Percentiles rank a stretch among this genome's conserved stretches.
These are phyloP conservation scores for Lindbergichthys nudifrons DNA, from an alignment of 2,797 vertebrate genomes.

Conservation along the genomic window DNA sequence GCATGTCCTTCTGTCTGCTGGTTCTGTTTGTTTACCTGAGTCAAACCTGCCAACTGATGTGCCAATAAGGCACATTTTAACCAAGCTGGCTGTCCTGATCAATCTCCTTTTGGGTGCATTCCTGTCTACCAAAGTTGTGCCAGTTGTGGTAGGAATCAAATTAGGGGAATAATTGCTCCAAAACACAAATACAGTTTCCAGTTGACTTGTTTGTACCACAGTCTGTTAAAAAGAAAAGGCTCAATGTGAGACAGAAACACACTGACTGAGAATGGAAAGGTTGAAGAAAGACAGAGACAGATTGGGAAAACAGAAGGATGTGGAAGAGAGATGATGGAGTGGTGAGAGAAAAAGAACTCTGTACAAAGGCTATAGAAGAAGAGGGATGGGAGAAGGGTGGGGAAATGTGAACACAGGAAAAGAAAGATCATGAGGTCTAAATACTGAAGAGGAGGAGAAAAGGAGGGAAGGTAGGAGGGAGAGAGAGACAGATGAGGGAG, in stretches of 20 bases:
- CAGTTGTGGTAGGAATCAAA: neutral
- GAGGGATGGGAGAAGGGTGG: neutral
- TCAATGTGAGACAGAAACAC: conserved; percentile 4
- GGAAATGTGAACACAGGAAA: conserved; percentile 25
- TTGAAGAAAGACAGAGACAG: neutral
- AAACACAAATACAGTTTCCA: conserved; percentile 1
- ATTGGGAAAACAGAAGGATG: conserved; percentile 1
- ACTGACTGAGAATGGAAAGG: neutral
- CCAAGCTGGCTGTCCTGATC: neutral
- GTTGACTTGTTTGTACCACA: conserved; percentile 6
- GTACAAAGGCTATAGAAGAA: conserved; percentile 1
- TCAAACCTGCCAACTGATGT: neutral
- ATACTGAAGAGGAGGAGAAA: conserved; percentile 38
- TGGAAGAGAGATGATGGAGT: conserved; percentile 4
- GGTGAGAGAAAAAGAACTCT: neutral
- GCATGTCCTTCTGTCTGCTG: conserved; percentile 1
- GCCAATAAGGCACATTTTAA: neutral
- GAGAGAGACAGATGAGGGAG: conserved; percentile 57
- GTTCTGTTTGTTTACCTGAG: conserved; percentile 13
- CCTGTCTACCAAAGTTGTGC: neutral
- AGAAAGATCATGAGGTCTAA: conserved; percentile 45
- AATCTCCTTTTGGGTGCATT: neutral
- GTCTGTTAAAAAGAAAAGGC: conserved; percentile 3
- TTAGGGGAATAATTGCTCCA: neutral
- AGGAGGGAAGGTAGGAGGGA: conserved; percentile 20